Conservation (phyloP, 2,113 vertebrate genomes). For the Antennarius striatus region DNA sequence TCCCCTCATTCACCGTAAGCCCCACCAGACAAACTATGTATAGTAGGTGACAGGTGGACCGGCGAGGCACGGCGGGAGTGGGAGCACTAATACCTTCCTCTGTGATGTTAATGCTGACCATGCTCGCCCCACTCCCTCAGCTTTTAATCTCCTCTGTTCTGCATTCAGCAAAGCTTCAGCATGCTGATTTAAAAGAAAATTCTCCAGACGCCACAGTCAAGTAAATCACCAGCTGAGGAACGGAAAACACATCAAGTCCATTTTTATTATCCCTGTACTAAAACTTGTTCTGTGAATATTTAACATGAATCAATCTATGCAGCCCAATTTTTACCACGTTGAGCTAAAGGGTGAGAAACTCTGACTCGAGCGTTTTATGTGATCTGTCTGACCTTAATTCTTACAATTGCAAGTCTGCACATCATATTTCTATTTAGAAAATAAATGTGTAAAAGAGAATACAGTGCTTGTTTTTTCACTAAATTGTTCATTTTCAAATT, state of each 20-base stretch:
- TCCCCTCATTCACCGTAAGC: conserved; percentile 26
- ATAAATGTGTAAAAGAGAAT: too few species aligned
- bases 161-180: conserved; percentile 32
- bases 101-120: conserved; percentile 25
- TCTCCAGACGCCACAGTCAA: conserved; percentile 8
- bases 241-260: background rate
- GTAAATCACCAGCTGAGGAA: background rate
- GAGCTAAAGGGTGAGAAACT: too few species aligned
- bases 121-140: conserved; percentile 27
- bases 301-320: conserved; percentile 25
- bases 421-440: too few species aligned
- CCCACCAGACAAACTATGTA: conserved; percentile 1
- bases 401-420: too few species aligned
- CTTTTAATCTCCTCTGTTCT: conserved; percentile 62
- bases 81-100: conserved; percentile 39
- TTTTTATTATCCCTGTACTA: background rate
- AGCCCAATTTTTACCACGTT: background rate
- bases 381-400: background rate
- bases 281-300: background rate
- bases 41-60: conserved; percentile 32
- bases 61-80: conserved; percentile 21
- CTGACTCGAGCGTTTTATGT: background rate
- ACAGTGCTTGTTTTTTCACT: too few species aligned
- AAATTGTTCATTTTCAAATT: too few species aligned
- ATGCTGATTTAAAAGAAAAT: background rate